Conservation (phyloP, 2,797 vertebrate species). For the Parauchenoglanis punctatus region DNA sequence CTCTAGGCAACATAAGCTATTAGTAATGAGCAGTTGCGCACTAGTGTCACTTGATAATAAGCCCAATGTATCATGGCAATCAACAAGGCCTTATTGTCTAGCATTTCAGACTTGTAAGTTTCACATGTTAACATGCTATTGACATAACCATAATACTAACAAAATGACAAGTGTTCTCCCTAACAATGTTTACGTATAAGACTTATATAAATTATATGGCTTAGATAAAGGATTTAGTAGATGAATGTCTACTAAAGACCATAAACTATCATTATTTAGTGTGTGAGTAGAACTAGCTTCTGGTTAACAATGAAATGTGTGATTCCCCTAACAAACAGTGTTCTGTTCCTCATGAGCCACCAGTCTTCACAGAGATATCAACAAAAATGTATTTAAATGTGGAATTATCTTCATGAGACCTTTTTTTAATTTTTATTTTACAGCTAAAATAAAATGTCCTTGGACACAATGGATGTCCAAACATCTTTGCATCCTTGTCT, state of each 20-base stretch:
- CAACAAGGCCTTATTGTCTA: conserved; percentile 59
- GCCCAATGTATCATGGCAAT: conserved; percentile 81
- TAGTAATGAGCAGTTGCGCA: conserved; percentile 76
- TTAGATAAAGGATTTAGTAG: neutral
- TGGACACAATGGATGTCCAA: conserved; percentile 69
- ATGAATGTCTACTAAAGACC: neutral
- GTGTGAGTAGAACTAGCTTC: conserved; percentile 28
- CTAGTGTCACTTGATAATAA: conserved; percentile 75
- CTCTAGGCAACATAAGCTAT: conserved; percentile 69
- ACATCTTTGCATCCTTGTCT: conserved; percentile 59
- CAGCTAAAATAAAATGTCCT: conserved; percentile 65
- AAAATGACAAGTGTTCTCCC: conserved; percentile 67
- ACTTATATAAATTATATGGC: conserved; percentile 60
- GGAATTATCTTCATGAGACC: neutral
- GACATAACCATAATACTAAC: conserved; percentile 68
- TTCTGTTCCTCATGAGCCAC: conserved; percentile 19
- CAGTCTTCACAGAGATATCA: conserved; percentile 11
- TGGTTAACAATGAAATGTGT: conserved; percentile 9
- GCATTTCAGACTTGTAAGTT: conserved; percentile 63
- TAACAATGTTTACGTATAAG: conserved; percentile 82
- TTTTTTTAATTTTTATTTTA: neutral
- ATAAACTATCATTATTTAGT: neutral
- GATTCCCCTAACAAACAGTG: neutral
- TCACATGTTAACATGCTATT: conserved; percentile 75
- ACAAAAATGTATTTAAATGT: conserved; percentile 20